Percentiles rank a stretch among this genome's conserved stretches.
Evolutionary conservation across 2,113 vertebrate species (phyloP).

Genomic region (Cyprinodon tularosa): DNA sequence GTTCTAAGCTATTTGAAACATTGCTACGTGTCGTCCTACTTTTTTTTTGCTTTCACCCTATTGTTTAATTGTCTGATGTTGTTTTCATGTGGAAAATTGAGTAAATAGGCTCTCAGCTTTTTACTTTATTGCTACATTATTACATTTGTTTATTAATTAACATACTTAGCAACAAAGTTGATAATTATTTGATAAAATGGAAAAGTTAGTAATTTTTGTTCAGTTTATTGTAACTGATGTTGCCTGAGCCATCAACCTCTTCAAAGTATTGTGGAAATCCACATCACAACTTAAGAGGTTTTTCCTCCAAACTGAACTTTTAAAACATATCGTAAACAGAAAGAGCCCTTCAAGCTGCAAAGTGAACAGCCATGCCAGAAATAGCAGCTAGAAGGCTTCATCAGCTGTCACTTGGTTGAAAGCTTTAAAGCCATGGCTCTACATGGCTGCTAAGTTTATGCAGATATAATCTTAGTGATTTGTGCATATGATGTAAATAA

Average conservation of each 20-base stretch:
- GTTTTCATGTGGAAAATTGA: too few species aligned
- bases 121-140: too few species aligned
- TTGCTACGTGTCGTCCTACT: too few species aligned
- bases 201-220: neutral
- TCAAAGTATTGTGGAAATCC: neutral
- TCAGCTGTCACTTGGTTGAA: constrained; percentile 5
- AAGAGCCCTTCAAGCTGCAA: constrained; percentile 4
- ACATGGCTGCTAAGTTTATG: neutral
- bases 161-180: neutral
- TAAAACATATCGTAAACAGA: neutral
- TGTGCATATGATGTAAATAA: neutral
- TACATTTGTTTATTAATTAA: too few species aligned
- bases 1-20: too few species aligned
- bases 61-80: too few species aligned
- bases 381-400: constrained; percentile 13
- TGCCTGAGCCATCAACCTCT: neutral
- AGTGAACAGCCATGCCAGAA: constrained; percentile 9
- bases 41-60: too few species aligned
- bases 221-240: neutral
- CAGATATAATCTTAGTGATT: neutral
- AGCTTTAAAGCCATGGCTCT: neutral
- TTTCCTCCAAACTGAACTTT: neutral
- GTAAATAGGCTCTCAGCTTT: too few species aligned
- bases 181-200: neutral
- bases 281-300: neutral